These are phyloP conservation scores for Isurus oxyrinchus DNA, from an alignment of 2,113 vertebrate species.

Conservation along the genomic window DNA sequence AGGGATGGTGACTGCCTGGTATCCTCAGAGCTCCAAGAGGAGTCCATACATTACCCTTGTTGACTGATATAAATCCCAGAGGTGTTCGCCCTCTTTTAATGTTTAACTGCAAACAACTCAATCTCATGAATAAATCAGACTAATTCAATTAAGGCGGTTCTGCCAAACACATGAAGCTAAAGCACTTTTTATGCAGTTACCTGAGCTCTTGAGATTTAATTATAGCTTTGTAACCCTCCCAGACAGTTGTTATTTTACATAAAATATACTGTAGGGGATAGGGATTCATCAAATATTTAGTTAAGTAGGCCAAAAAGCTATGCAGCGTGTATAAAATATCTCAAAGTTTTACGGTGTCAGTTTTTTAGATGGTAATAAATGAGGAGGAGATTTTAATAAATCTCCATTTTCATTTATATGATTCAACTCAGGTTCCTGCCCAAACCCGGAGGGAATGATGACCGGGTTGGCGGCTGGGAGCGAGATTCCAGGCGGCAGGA, in stretches of 20 bases:
- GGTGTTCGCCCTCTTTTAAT: background rate
- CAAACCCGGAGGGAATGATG: background rate
- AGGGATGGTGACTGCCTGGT: background rate
- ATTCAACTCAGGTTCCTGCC: background rate
- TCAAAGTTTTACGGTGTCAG: background rate
- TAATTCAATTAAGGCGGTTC: slow-evolving; percentile 22
- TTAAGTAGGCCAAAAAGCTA: background rate
- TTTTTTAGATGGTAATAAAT: background rate
- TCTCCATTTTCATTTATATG: background rate
- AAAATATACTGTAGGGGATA: background rate
- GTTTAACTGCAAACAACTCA: background rate
- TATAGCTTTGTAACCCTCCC: background rate
- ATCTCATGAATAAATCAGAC: slow-evolving; percentile 19
- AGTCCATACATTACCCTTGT: background rate
- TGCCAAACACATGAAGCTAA: background rate
- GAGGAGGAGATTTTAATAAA: background rate
- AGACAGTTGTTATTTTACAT: slow-evolving; percentile 4
- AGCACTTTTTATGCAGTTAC: background rate
- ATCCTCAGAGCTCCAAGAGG: background rate
- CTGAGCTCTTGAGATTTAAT: slow-evolving; percentile 12
- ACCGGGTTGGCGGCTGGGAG: background rate
- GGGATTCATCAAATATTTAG: background rate
- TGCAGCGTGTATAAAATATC: background rate
- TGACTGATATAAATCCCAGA: background rate
- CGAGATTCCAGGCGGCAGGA: background rate